phyloP scores from a whole-genome alignment of 2,113 vertebrate species.

The Brachypodius melanocephalos region DNA sequence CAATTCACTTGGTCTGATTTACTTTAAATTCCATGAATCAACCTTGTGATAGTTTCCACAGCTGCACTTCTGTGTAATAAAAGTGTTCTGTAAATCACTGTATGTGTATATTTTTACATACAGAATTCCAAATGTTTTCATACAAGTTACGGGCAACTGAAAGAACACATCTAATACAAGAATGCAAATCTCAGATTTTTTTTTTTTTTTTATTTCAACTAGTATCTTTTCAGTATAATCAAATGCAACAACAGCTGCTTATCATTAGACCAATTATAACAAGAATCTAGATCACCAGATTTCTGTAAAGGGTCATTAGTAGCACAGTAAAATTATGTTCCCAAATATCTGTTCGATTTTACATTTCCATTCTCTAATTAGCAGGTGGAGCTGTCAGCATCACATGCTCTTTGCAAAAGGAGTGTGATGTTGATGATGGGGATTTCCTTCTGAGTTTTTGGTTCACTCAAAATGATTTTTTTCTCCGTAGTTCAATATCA shows the following conservation, averaged over 20 bases:
- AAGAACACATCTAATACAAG: neutral
- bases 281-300: neutral
- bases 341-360: neutral
- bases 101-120: neutral
- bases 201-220: no score
- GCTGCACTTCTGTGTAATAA: neutral
- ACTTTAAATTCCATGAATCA: conserved; percentile 34
- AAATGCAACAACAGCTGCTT: neutral
- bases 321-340: neutral
- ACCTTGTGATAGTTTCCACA: neutral
- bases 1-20: neutral
- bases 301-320: neutral
- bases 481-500: neutral
- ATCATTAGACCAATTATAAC: neutral
- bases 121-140: neutral
- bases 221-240: neutral
- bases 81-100: conserved; percentile 12
- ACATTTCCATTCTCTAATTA: neutral
- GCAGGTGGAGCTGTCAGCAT: neutral
- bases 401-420: accelerated
- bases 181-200: neutral
- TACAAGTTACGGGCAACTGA: neutral
- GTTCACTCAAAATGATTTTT: neutral
- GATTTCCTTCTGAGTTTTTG: neutral
- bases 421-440: neutral